Evolutionary conservation across 2,113 vertebrate genomes (phyloP).

Genomic region (Athene noctua): DNA sequence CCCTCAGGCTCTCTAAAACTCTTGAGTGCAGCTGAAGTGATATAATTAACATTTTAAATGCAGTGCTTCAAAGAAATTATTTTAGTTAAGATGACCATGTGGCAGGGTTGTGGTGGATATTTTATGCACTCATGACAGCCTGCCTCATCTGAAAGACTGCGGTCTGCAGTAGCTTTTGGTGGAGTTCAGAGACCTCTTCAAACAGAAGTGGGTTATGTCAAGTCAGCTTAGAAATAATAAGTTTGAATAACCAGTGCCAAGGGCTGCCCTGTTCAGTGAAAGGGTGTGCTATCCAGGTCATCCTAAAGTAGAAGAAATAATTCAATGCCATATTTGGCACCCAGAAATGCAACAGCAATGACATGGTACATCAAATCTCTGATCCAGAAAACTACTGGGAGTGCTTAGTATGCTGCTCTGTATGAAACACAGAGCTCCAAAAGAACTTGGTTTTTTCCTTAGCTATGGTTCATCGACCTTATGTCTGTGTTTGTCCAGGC

Average conservation of each 20-base stretch:
- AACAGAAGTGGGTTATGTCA: neutral
- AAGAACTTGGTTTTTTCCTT: neutral
- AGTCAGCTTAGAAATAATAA: neutral
- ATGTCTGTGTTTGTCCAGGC: neutral
- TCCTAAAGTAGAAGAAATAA: neutral
- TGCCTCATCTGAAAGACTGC: neutral
- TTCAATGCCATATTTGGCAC: fast-evolving
- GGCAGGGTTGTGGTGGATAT: neutral
- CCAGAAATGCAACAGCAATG: neutral
- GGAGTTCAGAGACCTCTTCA: neutral
- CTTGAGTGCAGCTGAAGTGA: neutral
- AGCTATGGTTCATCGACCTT: neutral
- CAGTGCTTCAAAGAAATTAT: neutral
- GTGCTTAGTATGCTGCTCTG: neutral
- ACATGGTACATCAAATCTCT: neutral
- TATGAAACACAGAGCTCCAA: neutral
- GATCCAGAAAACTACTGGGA: neutral
- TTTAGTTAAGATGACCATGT: neutral
- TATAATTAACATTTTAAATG: neutral
- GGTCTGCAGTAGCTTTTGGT: neutral
- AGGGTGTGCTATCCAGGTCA: neutral
- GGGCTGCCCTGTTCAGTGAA: neutral
- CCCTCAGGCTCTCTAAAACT: neutral
- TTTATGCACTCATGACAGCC: neutral
- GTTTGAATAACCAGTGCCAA: neutral